phyloP scores from a whole-genome alignment of 1,140 invertebrate species.

The Procambarus virginalis region DNA sequence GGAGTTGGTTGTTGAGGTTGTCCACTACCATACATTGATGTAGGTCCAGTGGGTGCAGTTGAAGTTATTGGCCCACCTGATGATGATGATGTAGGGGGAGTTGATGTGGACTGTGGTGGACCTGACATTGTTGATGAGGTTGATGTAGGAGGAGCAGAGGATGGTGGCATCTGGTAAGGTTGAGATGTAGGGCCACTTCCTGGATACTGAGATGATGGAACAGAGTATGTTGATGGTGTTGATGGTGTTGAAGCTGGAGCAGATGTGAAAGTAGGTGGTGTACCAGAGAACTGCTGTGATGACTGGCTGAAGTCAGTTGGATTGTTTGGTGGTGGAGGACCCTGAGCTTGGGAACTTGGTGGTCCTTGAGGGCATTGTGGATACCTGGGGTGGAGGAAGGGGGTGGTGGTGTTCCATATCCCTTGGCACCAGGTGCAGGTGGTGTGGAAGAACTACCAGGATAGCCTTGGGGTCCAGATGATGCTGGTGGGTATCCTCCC shows the following conservation, averaged over 20 bases:
- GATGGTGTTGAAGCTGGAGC: constrained; percentile 72
- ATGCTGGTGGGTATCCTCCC: constrained; percentile 61
- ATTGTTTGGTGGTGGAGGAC: constrained; percentile 23
- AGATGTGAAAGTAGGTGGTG: constrained; percentile 60
- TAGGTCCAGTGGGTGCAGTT: constrained; percentile 74
- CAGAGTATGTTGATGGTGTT: constrained; percentile 60
- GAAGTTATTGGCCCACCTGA: constrained; percentile 74
- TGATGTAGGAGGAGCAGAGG: constrained; percentile 63
- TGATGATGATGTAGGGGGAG: constrained; percentile 70
- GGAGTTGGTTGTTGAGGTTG: constrained; percentile 73
- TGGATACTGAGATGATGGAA: constrained; percentile 71
- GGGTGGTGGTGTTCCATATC: constrained; percentile 63
- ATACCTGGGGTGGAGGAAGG: constrained; percentile 63
- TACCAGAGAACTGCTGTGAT: constrained; percentile 51
- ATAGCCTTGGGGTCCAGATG: constrained; percentile 55
- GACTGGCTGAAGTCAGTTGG: constrained; percentile 25
- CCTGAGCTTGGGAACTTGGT: constrained; percentile 47
- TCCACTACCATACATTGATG: constrained; percentile 74
- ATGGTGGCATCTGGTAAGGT: constrained; percentile 50
- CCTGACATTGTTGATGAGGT: constrained; percentile 73
- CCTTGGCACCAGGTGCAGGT: constrained; percentile 58
- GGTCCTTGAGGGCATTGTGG: constrained; percentile 55
- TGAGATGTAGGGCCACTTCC: constrained; percentile 39
- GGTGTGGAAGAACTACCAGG: constrained; percentile 55
- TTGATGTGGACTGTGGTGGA: constrained; percentile 75